phyloP scores from a whole-genome alignment of 2,888 invertebrate species.

The Cataglyphis rosenhaueri region DNA sequence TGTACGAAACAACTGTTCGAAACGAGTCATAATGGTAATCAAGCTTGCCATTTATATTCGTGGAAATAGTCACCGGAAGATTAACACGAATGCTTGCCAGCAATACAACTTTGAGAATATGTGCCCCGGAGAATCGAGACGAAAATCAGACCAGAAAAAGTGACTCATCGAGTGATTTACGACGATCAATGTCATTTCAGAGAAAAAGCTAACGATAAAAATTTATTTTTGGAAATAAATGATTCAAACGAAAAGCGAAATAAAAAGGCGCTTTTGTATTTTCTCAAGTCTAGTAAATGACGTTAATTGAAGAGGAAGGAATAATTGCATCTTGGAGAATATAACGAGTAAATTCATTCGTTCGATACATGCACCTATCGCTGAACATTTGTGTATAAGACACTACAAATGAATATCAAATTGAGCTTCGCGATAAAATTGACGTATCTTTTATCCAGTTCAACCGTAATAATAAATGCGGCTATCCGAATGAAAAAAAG shows the following conservation, averaged over 20 bases:
- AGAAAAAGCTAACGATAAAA: slow-evolving; percentile 6
- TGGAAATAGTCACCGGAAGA: slow-evolving; percentile 11
- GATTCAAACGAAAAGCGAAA: background rate
- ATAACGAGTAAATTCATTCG: background rate
- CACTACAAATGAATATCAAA: slow-evolving; percentile 4
- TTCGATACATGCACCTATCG: background rate
- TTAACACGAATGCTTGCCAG: slow-evolving; percentile 7
- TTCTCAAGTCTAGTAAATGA: background rate
- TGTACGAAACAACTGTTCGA: background rate
- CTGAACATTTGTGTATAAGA: background rate
- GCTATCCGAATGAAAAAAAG: background rate
- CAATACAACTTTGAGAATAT: background rate
- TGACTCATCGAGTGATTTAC: slow-evolving; percentile 36
- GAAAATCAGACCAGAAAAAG: slow-evolving; percentile 13
- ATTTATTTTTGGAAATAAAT: slow-evolving; percentile 38
- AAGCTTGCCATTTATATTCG: slow-evolving; percentile 32
- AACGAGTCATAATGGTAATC: slow-evolving; percentile 21
- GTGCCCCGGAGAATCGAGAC: background rate
- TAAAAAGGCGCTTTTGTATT: background rate
- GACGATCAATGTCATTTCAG: slow-evolving; percentile 22
- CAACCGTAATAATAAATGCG: background rate
- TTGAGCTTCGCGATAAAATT: background rate
- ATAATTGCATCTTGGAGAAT: background rate
- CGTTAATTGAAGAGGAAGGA: slow-evolving; percentile 18
- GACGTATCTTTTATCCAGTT: background rate